Conservation (phyloP, 1,140 invertebrate genomes). For the Bathynomus jamesi region DNA sequence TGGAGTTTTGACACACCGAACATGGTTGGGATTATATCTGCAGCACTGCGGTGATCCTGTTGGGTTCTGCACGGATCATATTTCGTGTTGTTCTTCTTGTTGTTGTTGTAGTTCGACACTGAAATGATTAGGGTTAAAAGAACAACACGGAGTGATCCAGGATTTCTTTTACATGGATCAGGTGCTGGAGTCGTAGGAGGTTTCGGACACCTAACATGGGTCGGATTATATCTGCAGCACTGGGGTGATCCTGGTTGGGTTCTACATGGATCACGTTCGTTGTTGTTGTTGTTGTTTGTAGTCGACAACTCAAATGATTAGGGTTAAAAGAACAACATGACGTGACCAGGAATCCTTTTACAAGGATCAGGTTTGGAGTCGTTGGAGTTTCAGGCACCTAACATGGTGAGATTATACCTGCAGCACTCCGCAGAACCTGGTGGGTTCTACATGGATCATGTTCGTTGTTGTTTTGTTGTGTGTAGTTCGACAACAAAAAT, state of each 20-base stretch:
- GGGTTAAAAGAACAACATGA: constrained; percentile 20
- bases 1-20: constrained; percentile 3
- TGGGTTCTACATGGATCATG: constrained; percentile 14
- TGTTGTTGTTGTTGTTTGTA: constrained; percentile 13
- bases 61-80: constrained; percentile 2
- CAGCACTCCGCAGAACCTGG: constrained; percentile 26
- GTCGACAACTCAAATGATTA: constrained; percentile 2
- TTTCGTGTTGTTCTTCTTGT: not conserved
- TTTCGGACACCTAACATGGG: constrained; percentile 9
- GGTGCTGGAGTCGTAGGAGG: not conserved
- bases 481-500: constrained; percentile 6
- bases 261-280: not conserved
- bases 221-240: not conserved
- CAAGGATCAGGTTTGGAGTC: constrained; percentile 12
- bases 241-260: not conserved
- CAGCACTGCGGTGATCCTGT: constrained; percentile 11
- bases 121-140: constrained; percentile 3
- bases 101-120: not conserved
- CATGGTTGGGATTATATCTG: not conserved
- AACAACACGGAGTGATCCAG: constrained; percentile 14
- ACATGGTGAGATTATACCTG: constrained; percentile 6
- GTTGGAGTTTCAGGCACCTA: not conserved
- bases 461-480: constrained; percentile 10
- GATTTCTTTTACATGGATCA: constrained; percentile 18
- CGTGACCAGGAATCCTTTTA: not conserved